Percentiles rank a stretch among this genome's conserved stretches.
Conservation (phyloP, 1,140 invertebrate species). For the Drosophila varians region DNA sequence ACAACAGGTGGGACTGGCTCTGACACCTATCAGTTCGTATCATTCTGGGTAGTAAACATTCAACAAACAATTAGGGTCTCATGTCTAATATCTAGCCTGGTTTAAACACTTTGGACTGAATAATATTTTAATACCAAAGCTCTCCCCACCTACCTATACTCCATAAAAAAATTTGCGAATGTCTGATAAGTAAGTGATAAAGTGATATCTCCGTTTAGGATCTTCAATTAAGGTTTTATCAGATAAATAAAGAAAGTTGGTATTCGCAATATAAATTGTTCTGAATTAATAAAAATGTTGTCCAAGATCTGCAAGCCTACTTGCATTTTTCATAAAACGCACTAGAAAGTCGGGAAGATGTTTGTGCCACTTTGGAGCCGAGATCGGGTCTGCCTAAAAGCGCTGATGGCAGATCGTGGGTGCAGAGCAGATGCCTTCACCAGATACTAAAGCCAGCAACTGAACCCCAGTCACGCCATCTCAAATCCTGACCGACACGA, state of each 20-base stretch:
- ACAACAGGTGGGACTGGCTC: slow-evolving; percentile 10
- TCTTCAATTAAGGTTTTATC: not conserved
- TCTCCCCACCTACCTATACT: not conserved
- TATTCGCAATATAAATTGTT: not conserved
- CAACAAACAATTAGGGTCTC: slow-evolving; percentile 4
- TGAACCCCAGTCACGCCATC: slow-evolving; percentile 52
- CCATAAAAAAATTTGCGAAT: too few relatives aligned
- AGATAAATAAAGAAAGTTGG: not conserved
- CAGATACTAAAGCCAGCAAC: slow-evolving; percentile 55
- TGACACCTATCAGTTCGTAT: slow-evolving; percentile 31
- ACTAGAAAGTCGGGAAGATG: slow-evolving; percentile 46
- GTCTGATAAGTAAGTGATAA: too few relatives aligned
- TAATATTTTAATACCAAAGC: too few relatives aligned
- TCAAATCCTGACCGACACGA: slow-evolving; percentile 24
- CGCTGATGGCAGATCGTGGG: slow-evolving; percentile 69
- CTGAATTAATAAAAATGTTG: slow-evolving; percentile 17
- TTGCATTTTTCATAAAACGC: slow-evolving; percentile 53
- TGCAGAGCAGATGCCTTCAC: slow-evolving; percentile 65
- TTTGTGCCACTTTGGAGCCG: slow-evolving; percentile 46
- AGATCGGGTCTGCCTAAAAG: slow-evolving; percentile 62
- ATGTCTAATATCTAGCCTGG: not conserved
- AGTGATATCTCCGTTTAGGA: not conserved
- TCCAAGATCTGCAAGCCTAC: slow-evolving; percentile 18
- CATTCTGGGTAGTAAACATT: slow-evolving; percentile 6
- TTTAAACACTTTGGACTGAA: not conserved